phyloP scores from a whole-genome alignment of 2,113 vertebrate genomes.

The Oxyura jamaicensis region DNA sequence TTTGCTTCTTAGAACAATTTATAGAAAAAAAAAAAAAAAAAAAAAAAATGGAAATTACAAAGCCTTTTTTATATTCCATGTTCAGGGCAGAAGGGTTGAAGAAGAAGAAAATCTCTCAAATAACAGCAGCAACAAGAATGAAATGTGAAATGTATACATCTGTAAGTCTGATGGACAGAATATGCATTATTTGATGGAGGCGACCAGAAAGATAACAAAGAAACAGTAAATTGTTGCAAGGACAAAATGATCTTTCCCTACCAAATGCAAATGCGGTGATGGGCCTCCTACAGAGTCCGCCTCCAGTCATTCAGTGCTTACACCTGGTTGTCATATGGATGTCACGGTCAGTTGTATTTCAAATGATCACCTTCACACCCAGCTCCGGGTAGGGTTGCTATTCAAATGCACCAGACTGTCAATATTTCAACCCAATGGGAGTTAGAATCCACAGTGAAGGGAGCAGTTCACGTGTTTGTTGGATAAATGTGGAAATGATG shows the following conservation, averaged over 20 bases:
- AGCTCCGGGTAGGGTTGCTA: background rate
- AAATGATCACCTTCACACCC: background rate
- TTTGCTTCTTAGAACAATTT: constrained; percentile 17
- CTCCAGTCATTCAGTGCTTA: background rate
- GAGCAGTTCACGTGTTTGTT: background rate
- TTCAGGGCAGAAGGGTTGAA: background rate
- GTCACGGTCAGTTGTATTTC: background rate
- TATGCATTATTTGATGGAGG: background rate
- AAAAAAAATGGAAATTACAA: background rate
- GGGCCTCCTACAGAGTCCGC: background rate
- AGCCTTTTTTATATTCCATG: background rate
- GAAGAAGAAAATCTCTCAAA: background rate
- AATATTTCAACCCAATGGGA: background rate
- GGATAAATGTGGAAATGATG: background rate
- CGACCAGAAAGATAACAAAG: background rate
- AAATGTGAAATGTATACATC: background rate
- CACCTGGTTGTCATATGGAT: background rate
- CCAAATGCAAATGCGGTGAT: background rate
- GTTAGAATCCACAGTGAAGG: background rate
- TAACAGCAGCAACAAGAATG: background rate
- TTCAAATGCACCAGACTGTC: background rate
- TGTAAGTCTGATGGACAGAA: background rate
- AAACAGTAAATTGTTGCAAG: background rate
- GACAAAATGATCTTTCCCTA: background rate
- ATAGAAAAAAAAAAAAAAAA: background rate